A percentile compares a stretch with the other conserved stretches of the same genome.
phyloP scores from a whole-genome alignment of 2,888 invertebrate genomes.

The Coenonympha glycerion region DNA sequence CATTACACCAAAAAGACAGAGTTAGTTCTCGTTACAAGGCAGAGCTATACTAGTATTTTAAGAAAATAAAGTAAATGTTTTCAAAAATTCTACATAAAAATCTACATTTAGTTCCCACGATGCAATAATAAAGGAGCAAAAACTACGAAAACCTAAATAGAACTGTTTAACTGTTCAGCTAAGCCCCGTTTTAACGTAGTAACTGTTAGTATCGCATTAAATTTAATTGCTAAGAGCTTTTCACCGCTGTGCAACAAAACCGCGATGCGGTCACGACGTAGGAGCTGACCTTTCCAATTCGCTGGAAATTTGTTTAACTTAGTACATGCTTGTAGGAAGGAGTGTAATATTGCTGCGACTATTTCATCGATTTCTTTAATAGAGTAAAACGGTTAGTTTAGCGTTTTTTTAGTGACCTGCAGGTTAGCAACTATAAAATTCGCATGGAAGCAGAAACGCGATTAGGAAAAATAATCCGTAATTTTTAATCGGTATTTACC shows the following conservation, averaged over 20 bases:
- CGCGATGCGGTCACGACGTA: slow-evolving; percentile 48
- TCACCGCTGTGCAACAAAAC: slow-evolving; percentile 35
- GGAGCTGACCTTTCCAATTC: slow-evolving; percentile 2
- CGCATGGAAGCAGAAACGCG: too few relatives aligned
- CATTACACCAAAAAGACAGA: too few relatives aligned
- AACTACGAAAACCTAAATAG: slow-evolving; percentile 7
- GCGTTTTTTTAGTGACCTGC: too few relatives aligned
- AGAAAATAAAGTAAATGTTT: neutral
- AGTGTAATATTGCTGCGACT: neutral
- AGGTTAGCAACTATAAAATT: too few relatives aligned
- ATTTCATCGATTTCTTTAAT: too few relatives aligned
- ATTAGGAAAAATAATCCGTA: too few relatives aligned
- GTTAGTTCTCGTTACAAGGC: too few relatives aligned
- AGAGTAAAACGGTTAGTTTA: too few relatives aligned
- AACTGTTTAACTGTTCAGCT: slow-evolving; percentile 28
- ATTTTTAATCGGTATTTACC: too few relatives aligned
- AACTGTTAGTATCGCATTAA: slow-evolving; percentile 46
- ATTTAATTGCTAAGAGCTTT: slow-evolving; percentile 45
- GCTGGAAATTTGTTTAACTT: neutral
- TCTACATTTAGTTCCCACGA: neutral
- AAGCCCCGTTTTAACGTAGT: slow-evolving; percentile 35
- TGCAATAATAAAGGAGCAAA: slow-evolving; percentile 6
- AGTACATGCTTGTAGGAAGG: too few relatives aligned
- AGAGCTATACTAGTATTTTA: too few relatives aligned
- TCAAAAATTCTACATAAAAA: neutral